Conservation (phyloP, 2,113 vertebrate genomes). For the Spermophilus dauricus region DNA sequence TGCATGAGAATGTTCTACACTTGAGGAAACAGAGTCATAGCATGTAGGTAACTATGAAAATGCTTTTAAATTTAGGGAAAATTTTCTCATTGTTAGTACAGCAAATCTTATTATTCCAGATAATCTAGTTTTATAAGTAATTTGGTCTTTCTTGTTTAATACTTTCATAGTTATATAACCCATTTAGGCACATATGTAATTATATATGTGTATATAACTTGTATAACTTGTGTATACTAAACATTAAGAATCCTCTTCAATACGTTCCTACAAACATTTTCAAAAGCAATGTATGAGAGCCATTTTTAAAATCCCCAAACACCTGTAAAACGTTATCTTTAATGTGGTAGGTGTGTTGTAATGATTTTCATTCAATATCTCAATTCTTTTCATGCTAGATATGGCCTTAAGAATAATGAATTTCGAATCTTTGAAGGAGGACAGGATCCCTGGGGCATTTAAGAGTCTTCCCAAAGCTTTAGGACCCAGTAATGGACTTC, state of each 20-base stretch:
- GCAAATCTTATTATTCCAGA: neutral
- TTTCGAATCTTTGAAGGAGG: conserved; percentile 3
- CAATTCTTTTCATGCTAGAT: neutral
- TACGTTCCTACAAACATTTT: neutral
- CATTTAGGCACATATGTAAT: neutral
- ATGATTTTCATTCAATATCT: neutral
- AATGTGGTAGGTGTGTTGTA: neutral
- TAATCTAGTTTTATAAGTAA: neutral
- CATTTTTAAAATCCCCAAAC: neutral
- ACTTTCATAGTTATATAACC: neutral
- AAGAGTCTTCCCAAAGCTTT: neutral
- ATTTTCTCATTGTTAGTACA: neutral
- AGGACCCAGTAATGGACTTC: neutral
- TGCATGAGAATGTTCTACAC: neutral
- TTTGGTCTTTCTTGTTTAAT: neutral
- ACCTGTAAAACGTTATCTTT: neutral
- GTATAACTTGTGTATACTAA: neutral
- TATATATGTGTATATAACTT: neutral
- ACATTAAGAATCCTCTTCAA: neutral
- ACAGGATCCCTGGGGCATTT: neutral
- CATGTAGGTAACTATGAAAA: neutral
- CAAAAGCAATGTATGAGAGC: neutral
- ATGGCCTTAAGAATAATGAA: neutral
- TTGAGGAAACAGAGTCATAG: neutral
- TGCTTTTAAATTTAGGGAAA: neutral